Base-by-base conservation (phyloP, 1,140 invertebrate species). In the Penaeus indicus region DNA sequence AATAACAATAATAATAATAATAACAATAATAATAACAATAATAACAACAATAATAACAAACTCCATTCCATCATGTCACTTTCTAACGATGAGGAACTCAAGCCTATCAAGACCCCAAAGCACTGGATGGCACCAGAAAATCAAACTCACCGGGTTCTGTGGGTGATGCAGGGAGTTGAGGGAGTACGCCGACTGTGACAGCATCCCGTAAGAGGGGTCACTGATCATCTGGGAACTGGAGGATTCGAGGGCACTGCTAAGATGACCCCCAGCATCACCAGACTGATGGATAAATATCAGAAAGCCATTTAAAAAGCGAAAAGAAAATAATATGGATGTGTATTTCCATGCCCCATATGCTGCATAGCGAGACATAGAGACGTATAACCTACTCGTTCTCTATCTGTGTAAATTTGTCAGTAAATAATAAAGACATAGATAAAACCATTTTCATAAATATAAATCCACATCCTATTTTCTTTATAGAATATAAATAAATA, bases 101-200 rank as follows among this genome's bases (percentile, higher is more conserved):
- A 54, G 3, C 47, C 0, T 54, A 54, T 10, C 13, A 13, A 54
- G 11, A 54, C 47, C 47, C 0, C 47, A 1, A 1, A 54, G 3
- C 47, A 10, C 47, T 5, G 13, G 38, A 78, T n/a, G 32, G 38
- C 25, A 38, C 21, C 25, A 78, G 38, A 42, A 27, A 22, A 38
- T 38, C 10, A 27, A 64, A 84, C 84, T 60, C 18, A 86, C 85
- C 60, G 75, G 89, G 21, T 80, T 86, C 21, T 72, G 79, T 22
- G 84, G 80, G n/a, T 86, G 84, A 47, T 90, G 89, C 13, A 67
- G 32, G 3, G 89, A 72, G 61, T 90, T 90, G 10, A 90, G 79
- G 62, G 84, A 90, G 75, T 84, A 86, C 8, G 84, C 85, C 38
- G 89, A 90, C 81, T 90, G 84, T 80, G 88, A 89, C 54, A 85